Evolutionary conservation across 1,140 invertebrate genomes (phyloP), one percentile per base, ranked within the genome.

Genomic region (Drosophila seguyi): DNA sequence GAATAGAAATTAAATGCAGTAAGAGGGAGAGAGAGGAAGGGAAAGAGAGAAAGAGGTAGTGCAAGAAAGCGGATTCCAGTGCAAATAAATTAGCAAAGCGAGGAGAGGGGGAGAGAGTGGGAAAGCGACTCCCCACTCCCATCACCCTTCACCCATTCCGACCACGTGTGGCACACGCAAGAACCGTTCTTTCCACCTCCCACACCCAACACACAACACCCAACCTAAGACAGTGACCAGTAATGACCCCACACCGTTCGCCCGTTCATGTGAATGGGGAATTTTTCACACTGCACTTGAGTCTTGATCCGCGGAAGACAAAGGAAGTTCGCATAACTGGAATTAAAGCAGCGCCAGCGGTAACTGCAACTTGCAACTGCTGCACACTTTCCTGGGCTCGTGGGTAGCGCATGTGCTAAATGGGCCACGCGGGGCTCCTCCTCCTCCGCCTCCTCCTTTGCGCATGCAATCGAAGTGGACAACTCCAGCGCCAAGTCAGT

Each of bases 271-370:
- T 90, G 81, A 88, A 88, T 72, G 63, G 72, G 76, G 84, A 87
- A 83, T 87, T 73, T 73, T 73, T 87, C 81, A 87, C 83, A 88
- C 79, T 87, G 71, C 67, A 79, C 77, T 79, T 67, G 83, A 78
- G 79, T 39, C 47, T 50, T 50, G 38, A 47, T 53, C 67, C 20
- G 31, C 52, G 55, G 68, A 79, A 82, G 82, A 88, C 85, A 90
- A 88, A 88, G 78, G 84, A 80, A 88, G 84, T 88, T 88, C 84
- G 81, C 84, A 88, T 84, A 88, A 84, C 85, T 85, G 85, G 84
- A 88, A 88, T 88, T 90, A 88, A 84, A 87, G 68, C 71, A 90
- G 81, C 84, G 81, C 76, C 52, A 67, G 58, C 77, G 55, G 72
- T 65, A 72, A 61, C 59, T 20, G 41, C 41, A 20, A 14, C 44